Percentiles rank a stretch among this genome's conserved stretches.
Conservation (phyloP, 2,113 vertebrate genomes). For the Myrmecophaga tridactyla region DNA sequence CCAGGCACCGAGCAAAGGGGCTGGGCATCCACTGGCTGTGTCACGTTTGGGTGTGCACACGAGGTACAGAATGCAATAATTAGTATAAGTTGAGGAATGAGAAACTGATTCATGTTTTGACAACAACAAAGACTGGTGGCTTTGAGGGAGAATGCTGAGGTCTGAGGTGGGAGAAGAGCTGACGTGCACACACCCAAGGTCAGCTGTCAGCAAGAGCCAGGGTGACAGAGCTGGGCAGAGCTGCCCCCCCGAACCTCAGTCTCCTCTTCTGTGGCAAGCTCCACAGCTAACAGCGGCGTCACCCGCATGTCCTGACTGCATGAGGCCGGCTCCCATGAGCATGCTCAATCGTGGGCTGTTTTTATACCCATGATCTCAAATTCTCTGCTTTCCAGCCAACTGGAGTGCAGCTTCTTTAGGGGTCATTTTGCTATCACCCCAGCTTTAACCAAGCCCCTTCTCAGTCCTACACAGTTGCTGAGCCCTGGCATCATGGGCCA, state of each 20-base stretch:
- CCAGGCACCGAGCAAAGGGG: neutral
- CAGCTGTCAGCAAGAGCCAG: no score
- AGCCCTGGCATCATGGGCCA: no score
- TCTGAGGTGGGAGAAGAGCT: no score
- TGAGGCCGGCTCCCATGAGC: no score
- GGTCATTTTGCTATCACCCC: neutral
- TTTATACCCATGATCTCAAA: neutral
- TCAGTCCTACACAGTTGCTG: neutral
- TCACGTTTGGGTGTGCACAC: fast-evolving
- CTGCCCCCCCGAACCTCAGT: no score
- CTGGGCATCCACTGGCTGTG: no score
- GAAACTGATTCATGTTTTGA: no score
- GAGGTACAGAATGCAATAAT: neutral
- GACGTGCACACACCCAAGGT: no score
- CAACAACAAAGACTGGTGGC: fast-evolving
- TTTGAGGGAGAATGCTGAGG: no score
- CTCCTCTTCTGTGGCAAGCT: neutral
- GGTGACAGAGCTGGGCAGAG: no score
- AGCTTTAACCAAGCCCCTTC: neutral
- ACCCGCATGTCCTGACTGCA: no score
- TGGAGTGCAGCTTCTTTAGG: neutral
- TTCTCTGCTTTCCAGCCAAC: neutral
- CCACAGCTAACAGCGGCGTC: neutral
- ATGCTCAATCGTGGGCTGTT: no score
- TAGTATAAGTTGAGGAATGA: neutral